These are phyloP conservation scores for Bactericera cockerelli DNA, from an alignment of 1,140 invertebrate genomes.

Conservation along the genomic window DNA sequence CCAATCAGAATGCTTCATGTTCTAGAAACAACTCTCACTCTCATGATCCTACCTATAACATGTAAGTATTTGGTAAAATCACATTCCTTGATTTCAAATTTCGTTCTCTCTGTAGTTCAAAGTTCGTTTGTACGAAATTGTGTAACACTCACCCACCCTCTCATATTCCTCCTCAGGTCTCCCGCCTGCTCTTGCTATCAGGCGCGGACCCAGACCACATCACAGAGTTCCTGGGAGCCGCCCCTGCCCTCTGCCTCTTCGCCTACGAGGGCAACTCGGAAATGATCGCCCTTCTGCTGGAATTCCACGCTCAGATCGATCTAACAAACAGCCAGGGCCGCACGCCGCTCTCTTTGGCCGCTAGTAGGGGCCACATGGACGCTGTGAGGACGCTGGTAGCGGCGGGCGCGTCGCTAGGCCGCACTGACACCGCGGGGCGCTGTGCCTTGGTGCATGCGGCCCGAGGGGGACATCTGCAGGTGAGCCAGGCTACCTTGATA, in stretches of 20 bases:
- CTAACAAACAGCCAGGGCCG: slow-evolving; percentile 74
- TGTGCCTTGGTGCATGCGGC: slow-evolving; percentile 83
- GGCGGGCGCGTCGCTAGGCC: slow-evolving; percentile 54
- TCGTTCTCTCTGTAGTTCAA: too few relatives aligned
- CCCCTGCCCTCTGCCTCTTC: slow-evolving; percentile 74
- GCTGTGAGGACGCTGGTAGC: slow-evolving; percentile 60
- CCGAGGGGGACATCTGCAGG: slow-evolving; percentile 59
- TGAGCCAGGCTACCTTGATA: too few relatives aligned
- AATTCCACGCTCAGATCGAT: slow-evolving; percentile 84
- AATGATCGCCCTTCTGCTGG: slow-evolving; percentile 74
- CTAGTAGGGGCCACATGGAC: slow-evolving; percentile 56
- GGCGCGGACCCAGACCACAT: slow-evolving; percentile 75
- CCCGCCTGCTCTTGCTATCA: slow-evolving; percentile 70
- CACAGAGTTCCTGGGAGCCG: slow-evolving; percentile 64
- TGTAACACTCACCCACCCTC: too few relatives aligned
- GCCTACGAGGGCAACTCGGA: slow-evolving; percentile 73
- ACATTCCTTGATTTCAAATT: too few relatives aligned
- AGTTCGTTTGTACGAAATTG: too few relatives aligned
- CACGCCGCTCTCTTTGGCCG: slow-evolving; percentile 60
- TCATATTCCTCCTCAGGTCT: slow-evolving; percentile 44
- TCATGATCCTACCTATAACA: too few relatives aligned
- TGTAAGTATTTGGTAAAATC: too few relatives aligned
- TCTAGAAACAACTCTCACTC: too few relatives aligned
- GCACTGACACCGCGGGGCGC: slow-evolving; percentile 66
- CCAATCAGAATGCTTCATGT: too few relatives aligned